Base-by-base conservation (phyloP, 2,888 invertebrate species). In the Pristionchus arcanus region DNA sequence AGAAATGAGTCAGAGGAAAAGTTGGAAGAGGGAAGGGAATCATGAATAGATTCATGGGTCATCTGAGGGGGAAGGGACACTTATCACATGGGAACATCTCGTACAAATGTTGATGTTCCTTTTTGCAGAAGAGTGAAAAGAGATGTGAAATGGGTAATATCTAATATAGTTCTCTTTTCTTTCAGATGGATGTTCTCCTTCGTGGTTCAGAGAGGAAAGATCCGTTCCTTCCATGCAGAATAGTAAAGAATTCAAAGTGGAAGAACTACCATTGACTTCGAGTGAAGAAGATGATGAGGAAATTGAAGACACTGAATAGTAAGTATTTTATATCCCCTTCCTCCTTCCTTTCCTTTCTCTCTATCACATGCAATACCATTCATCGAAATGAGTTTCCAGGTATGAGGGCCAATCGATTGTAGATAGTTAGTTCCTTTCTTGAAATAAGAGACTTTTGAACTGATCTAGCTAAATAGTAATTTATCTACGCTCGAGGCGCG, bases 121-220 rank as follows among this genome's bases (percentile, higher is more conserved):
- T 71, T 71, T 15, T 28, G 71, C 34, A 34, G 31, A 42, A 28
- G 9, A n/a, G 68, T n/a, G 68, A n/a, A 9, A 21, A 21, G 63
- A 25, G 25, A n/a, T 63, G 19, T 19, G 63, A 28, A 7, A 28
- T 66, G 28, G 28, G 9, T 66, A 31, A 74, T 74, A 7, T 3
- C n/a, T n/a, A n/a, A n/a, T n/a, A n/a, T n/a, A n/a, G n/a, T n/a
- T 59, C 3, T 28, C 15, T 53, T 19, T 16, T 28, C 55, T 19
- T 74, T 15, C 55, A 84, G 83, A 84, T 53, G 83, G 53, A 55
- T 84, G 83, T 84, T 84, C 83, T 55, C 83, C 83, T 31, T 84
- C 83, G 83, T 84, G 83, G 83, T 84, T 84, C 31, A 25, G 83
- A 37, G 55, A 84, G 28, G 83, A 84, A 21, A 49, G 83, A 84